These are phyloP conservation scores for Epinotia demarniana DNA, from an alignment of 2,888 invertebrate species.

Conservation along the genomic window DNA sequence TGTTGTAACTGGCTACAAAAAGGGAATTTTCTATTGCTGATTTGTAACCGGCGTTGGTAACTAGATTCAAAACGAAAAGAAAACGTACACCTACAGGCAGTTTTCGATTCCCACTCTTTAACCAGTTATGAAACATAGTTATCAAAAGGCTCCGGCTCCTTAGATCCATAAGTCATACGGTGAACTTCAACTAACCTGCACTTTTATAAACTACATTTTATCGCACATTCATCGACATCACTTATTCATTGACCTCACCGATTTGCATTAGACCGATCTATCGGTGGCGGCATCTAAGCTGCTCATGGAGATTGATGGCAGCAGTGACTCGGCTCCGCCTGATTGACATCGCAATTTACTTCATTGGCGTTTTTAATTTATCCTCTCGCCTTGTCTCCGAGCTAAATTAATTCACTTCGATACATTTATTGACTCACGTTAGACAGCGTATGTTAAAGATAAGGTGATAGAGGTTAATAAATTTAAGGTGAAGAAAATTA, in stretches of 20 bases:
- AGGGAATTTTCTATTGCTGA: neutral
- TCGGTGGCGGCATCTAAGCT: conserved; percentile 41
- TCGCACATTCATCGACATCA: conserved; percentile 8
- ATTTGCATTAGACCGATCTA: conserved; percentile 44
- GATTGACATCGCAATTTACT: conserved; percentile 81
- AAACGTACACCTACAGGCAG: no score
- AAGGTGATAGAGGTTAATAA: neutral
- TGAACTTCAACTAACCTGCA: neutral
- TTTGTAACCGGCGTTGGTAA: neutral
- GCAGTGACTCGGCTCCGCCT: conserved; percentile 67
- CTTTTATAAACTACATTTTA: neutral
- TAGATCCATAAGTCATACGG: no score
- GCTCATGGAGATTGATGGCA: conserved; percentile 78
- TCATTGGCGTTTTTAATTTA: conserved; percentile 79
- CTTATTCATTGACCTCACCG: conserved; percentile 27
- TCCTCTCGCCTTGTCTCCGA: conserved; percentile 61
- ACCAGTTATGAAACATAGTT: no score
- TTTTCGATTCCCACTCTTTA: no score
- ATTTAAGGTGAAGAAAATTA: neutral
- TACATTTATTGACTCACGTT: conserved; percentile 22
- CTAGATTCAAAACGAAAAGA: neutral
- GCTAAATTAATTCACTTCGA: conserved; percentile 59
- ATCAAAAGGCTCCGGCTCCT: no score
- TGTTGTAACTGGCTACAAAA: neutral
- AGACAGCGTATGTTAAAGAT: neutral